These are phyloP conservation scores for Spinus olivaceus DNA, from an alignment of 2,797 vertebrate genomes.

Conservation along the genomic window DNA sequence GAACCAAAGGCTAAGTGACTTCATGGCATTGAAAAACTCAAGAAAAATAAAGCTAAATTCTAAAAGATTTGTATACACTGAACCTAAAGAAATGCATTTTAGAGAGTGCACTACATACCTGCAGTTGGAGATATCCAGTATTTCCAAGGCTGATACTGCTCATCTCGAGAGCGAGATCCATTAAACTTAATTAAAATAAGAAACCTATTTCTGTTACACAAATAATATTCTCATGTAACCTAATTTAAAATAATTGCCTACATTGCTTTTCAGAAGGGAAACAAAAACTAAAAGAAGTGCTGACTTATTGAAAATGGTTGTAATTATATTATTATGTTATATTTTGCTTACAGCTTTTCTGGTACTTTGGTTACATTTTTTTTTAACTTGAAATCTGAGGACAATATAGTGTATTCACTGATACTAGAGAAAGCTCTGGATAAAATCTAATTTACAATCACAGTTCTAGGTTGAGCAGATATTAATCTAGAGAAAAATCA, in stretches of 20 bases:
- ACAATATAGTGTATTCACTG: not conserved
- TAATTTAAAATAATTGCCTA: slow-evolving; percentile 79
- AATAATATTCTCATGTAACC: slow-evolving; percentile 76
- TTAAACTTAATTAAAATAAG: slow-evolving; percentile 74
- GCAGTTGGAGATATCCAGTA: not conserved
- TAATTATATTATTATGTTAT: slow-evolving; percentile 71
- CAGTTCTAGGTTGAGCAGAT: not conserved
- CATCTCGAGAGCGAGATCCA: slow-evolving; percentile 38
- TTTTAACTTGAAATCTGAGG: slow-evolving; percentile 22
- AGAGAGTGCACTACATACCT: not conserved
- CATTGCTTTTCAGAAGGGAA: slow-evolving; percentile 66
- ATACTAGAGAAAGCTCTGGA: not conserved
- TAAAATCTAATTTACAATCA: slow-evolving; percentile 19
- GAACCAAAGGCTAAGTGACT: not conserved
- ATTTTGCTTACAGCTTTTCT: slow-evolving; percentile 59
- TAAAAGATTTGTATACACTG: not conserved
- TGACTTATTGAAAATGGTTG: slow-evolving; percentile 71
- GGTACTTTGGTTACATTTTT: slow-evolving; percentile 28
- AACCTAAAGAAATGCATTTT: not conserved
- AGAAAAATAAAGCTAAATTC: not conserved
- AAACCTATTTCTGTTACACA: slow-evolving; percentile 73
- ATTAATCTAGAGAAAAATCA: slow-evolving; percentile 3
- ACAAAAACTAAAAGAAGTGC: slow-evolving; percentile 67
- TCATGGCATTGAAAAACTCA: not conserved
- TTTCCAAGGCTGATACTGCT: slow-evolving; percentile 39